phyloP scores from a whole-genome alignment of 2,113 vertebrate species.

The Alouatta palliata region DNA sequence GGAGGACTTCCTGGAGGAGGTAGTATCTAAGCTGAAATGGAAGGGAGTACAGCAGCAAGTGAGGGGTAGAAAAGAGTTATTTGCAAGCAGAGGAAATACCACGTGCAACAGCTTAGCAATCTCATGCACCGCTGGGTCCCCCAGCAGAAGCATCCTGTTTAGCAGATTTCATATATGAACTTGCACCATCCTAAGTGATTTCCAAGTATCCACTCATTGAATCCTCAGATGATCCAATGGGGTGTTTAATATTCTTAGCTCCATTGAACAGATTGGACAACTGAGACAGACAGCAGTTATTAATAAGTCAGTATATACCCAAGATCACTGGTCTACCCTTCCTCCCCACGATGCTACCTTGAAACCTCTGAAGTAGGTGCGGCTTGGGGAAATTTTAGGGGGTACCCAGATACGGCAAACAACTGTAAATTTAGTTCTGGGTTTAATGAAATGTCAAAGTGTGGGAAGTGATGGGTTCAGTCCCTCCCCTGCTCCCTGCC shows the following conservation, averaged over 20 bases:
- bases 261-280: not conserved
- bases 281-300: not conserved
- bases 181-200: rapidly evolving
- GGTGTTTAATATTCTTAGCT: not conserved
- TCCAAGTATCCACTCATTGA: not conserved
- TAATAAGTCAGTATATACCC: not conserved
- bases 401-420: slow-evolving; percentile 27
- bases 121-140: not conserved
- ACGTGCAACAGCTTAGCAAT: not conserved
- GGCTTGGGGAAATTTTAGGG: slow-evolving; percentile 48
- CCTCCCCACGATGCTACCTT: not conserved
- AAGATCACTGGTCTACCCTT: rapidly evolving
- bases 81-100: not conserved
- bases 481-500: no score
- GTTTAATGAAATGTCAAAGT: slow-evolving; percentile 64
- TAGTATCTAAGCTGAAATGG: not conserved
- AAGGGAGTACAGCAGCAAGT: no score
- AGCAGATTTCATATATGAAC: not conserved
- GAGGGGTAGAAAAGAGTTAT: not conserved
- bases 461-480: slow-evolving; percentile 26
- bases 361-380: not conserved
- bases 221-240: not conserved
- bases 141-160: not conserved
- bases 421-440: not conserved
- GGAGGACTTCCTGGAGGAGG: not conserved